phyloP scores from a whole-genome alignment of 2,113 vertebrate species.

The Cairina moschata region DNA sequence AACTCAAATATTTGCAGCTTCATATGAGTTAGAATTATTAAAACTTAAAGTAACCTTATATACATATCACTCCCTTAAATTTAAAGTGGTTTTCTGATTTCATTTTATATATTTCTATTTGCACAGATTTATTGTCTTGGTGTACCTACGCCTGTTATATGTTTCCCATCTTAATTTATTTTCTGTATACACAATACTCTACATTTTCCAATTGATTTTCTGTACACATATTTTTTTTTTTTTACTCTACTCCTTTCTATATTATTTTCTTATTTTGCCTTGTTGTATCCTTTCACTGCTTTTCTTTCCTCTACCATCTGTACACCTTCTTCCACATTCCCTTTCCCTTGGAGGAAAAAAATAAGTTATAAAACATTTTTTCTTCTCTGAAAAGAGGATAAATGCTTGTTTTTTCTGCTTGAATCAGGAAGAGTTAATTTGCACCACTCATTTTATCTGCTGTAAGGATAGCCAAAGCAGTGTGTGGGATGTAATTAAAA shows the following conservation, averaged over 20 bases:
- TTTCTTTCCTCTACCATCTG: not conserved
- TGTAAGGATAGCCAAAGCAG: conserved; percentile 20
- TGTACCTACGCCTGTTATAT: not conserved
- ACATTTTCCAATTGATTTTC: not conserved
- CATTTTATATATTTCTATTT: not conserved
- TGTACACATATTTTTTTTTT: not conserved
- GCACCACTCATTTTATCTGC: not conserved
- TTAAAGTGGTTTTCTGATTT: not conserved
- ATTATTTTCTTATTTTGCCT: not conserved
- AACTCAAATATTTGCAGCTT: not conserved
- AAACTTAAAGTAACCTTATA: not conserved
- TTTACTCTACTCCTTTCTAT: not conserved
- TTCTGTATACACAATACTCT: not conserved
- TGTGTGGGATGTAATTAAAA: conserved; percentile 4
- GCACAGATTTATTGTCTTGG: not conserved
- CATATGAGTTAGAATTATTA: not conserved
- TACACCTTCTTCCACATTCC: not conserved
- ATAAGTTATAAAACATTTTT: not conserved
- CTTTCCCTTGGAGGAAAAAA: not conserved
- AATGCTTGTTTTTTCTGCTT: not conserved
- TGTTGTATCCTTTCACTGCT: not conserved
- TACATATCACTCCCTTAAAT: not conserved
- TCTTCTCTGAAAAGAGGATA: not conserved
- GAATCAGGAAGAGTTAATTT: not conserved
- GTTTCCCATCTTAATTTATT: not conserved